phyloP scores from a whole-genome alignment of 2,888 invertebrate species.

The Drosophila kambysellisi region DNA sequence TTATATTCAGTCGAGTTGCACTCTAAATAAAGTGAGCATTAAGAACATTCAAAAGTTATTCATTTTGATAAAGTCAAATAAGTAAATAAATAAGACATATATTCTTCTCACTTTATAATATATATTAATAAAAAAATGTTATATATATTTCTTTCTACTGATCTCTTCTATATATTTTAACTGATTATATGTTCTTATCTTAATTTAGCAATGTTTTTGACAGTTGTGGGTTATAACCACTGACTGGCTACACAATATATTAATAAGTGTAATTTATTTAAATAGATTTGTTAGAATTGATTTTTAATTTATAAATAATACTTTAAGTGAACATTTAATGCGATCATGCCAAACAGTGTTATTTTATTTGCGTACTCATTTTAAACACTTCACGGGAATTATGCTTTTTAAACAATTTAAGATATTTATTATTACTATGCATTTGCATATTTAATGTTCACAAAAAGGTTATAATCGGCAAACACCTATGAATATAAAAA shows the following conservation, averaged over 20 bases:
- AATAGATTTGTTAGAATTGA: neutral
- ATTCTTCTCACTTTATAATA: neutral
- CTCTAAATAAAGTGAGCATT: neutral
- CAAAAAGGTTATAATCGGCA: slow-evolving; percentile 23
- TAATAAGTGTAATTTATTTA: neutral
- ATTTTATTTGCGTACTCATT: slow-evolving; percentile 8
- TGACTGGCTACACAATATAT: neutral
- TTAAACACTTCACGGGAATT: slow-evolving; percentile 21
- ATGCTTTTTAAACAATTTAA: slow-evolving; percentile 25
- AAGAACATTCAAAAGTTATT: neutral
- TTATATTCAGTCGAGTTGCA: neutral
- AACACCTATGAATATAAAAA: slow-evolving; percentile 26
- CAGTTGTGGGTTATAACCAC: neutral
- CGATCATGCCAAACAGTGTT: neutral
- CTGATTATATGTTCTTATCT: neutral
- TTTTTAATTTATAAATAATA: neutral
- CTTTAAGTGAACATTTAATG: neutral
- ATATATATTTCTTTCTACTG: neutral
- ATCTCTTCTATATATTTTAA: neutral
- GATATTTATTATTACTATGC: slow-evolving; percentile 4
- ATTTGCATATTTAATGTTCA: slow-evolving; percentile 32
- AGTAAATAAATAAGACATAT: neutral
- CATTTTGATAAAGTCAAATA: neutral
- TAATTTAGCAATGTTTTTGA: neutral
- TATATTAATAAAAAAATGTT: neutral